phyloP scores from a whole-genome alignment of 1,140 invertebrate genomes.

The Pseudomyrmex cubaensis region DNA sequence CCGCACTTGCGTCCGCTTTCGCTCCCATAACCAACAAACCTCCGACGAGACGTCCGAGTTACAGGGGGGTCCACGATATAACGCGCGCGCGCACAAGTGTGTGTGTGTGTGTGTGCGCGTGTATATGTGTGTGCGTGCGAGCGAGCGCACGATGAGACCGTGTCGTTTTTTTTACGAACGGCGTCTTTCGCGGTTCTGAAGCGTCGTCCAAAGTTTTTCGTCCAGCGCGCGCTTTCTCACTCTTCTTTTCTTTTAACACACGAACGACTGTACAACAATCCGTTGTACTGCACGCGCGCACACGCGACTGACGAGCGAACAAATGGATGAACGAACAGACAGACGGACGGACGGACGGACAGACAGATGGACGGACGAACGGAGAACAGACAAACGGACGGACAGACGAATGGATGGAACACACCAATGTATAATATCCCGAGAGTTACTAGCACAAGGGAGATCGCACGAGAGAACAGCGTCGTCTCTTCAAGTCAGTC shows the following conservation, averaged over 20 bases:
- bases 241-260: background rate
- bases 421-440: background rate
- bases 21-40: constrained; percentile 78
- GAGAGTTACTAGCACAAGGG: constrained; percentile 36
- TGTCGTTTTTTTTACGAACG: background rate
- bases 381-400: background rate
- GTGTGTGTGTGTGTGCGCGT: too few species aligned
- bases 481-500: constrained; percentile 68
- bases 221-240: background rate
- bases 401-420: constrained; percentile 22
- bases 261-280: background rate
- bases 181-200: background rate
- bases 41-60: constrained; percentile 13
- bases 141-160: too few species aligned
- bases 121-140: too few species aligned
- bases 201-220: background rate
- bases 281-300: constrained; percentile 34
- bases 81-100: too few species aligned
- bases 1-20: constrained; percentile 77
- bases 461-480: constrained; percentile 27
- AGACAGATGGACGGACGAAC: background rate
- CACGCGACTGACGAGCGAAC: background rate
- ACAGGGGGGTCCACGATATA: background rate
- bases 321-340: constrained; percentile 3
- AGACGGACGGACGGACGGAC: constrained; percentile 3